phyloP scores from a whole-genome alignment of 2,888 invertebrate species.

The Scrobipalpa costella region DNA sequence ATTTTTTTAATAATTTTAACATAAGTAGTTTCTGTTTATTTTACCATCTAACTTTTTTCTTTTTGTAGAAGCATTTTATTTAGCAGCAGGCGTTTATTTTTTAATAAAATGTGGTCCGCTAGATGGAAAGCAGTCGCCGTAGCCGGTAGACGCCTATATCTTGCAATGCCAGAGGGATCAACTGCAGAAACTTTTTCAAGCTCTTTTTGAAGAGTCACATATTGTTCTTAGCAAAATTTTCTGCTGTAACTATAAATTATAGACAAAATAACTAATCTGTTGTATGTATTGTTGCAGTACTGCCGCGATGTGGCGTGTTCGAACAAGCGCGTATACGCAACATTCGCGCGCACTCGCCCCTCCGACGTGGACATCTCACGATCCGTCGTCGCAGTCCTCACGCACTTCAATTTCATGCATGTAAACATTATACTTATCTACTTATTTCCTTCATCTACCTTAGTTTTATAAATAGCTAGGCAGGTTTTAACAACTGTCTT shows the following conservation, averaged over 20 bases:
- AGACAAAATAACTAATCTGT: not conserved
- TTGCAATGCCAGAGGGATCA: too few species aligned
- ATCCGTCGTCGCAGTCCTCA: constrained; percentile 92
- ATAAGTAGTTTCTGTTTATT: too few species aligned
- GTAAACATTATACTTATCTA: constrained; percentile 73
- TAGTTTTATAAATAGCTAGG: not conserved
- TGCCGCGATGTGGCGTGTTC: constrained; percentile 95
- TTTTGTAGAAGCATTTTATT: not conserved
- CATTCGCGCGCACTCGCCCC: constrained; percentile 94
- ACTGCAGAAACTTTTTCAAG: too few species aligned
- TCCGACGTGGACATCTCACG: constrained; percentile 97
- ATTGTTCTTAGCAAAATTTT: too few species aligned
- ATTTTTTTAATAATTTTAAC: not conserved
- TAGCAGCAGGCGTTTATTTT: too few species aligned
- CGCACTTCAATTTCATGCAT: constrained; percentile 94
- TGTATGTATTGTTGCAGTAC: constrained; percentile 82
- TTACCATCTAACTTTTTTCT: too few species aligned
- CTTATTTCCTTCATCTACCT: not conserved
- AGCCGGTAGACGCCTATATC: too few species aligned
- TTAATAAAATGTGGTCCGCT: too few species aligned
- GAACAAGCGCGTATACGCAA: constrained; percentile 92
- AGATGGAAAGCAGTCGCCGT: not conserved
- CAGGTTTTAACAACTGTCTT: constrained; percentile 82
- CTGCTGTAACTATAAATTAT: too few species aligned
- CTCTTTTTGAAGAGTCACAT: too few species aligned